Base-by-base conservation (phyloP, 1,140 invertebrate species). In the Diplogasteroides magnus region DNA sequence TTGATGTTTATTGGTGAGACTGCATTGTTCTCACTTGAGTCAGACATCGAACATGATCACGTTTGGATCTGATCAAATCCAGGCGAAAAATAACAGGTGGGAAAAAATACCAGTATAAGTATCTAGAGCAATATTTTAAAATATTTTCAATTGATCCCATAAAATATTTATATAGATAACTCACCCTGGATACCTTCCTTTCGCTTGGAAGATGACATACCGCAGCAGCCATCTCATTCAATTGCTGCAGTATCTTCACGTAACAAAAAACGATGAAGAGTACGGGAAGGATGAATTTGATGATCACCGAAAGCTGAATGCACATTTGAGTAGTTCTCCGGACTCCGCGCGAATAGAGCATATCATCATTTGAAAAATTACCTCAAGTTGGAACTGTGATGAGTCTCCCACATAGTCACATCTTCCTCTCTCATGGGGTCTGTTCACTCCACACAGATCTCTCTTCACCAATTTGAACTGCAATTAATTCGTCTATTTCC, bases 201-300 rank as follows among this genome's bases (percentile, higher is more conserved):
- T 19, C 37, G 6, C 37, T 19, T 48, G 6, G 37, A 11, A 19
- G 6, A 48, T 6, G 6, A 19, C 6, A 48, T 48, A 48, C 37
- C 19, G 6, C 37, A 11, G 6, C 37, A 11, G 37, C 37, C 37
- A 19, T 19, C 37, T 48, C 6, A 48, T 48, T 48, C 6, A 48
- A 19, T 48, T 6, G 19, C 6, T 68, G 63, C 0, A 82, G 70
- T 63, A 81, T 81, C 25, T 72, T 60, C n/a, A 75, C 59, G 60
- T 81, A 81, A 60, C 79, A 81, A 55, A 67, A 77, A 23, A 78
- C 27, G 56, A 78, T 79, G 64, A 82, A 82, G 6, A 79, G 37
- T 0, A 81, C 60, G 0, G 79, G 79, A 3, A 82, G 61, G 26
- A 82, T 64, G 61, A 81, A 81, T 2, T 78, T 81, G 19, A 81